Base-by-base conservation (phyloP, 64 coral and sea anemone genomes). In the Porites australiensis region DNA sequence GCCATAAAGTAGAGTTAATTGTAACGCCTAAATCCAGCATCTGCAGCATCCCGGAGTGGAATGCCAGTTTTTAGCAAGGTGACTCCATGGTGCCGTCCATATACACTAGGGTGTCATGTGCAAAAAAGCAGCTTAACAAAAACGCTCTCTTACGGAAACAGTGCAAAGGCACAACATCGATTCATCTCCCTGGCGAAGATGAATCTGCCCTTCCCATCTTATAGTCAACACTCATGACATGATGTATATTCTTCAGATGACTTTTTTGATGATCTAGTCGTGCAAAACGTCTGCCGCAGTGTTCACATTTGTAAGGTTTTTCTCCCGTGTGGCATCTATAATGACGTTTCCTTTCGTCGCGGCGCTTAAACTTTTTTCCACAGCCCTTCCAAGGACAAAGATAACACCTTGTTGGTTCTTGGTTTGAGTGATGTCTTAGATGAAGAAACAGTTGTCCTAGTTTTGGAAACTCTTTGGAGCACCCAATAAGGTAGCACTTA, bases 271-370 rank as follows among this genome's bases (percentile, higher is more conserved):
- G 62, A 16, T 64, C 82, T 68, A 45, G 50, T 68, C 67, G 83
- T 4, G 49, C 22, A 37, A 86, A 86, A 67, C 5, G 58, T 21
- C 84, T n/a, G 10, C 46, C 84, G 51, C 84, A 87, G 12, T 51
- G 11, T 13, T 9, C 21, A 71, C 84, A 87, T 11, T 47, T 11
- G 67, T 72, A 87, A 12, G 84, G 84, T 21, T 71, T 87, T 68
- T 69, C 62, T 1, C 82, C 82, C 5, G 82, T 86, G 64, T 86
- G 82, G 7, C 44, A 27, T 2, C 84, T 13, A 54, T 52, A 72
- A 71, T 87, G 84, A 5, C 84, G 49, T 21, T 53, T 87, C 3
- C 67, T 14, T 57, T 87, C 84, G 19, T 87, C 84, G 23, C 65
- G 22, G 7, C 84, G 63, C 57, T 48, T 18, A 72, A 87, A 87